A percentile compares a stretch with the other conserved stretches of the same genome.
phyloP scores from a whole-genome alignment of 2,888 invertebrate species.

The Eubasilissa splendida region DNA sequence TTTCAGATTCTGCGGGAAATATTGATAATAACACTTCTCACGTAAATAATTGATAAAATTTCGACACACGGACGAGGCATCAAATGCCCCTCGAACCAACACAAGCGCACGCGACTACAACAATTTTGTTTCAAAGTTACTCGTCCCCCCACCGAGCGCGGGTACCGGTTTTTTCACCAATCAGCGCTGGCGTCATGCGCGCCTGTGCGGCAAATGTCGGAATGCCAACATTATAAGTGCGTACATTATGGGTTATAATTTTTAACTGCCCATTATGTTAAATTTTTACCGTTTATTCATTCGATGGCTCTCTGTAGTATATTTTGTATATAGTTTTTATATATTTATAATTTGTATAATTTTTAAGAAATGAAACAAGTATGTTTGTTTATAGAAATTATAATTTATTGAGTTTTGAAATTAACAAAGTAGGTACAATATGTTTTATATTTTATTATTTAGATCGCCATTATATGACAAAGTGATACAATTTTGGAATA shows the following conservation, averaged over 20 bases:
- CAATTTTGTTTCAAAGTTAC: conserved; percentile 68
- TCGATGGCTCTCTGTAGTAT: no score
- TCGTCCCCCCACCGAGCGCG: conserved; percentile 60
- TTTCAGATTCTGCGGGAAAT: conserved; percentile 65
- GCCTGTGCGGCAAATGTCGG: conserved; percentile 50
- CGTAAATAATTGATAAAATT: conserved; percentile 60
- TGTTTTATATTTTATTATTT: no score
- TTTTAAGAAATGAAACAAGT: no score
- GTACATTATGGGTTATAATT: conserved; percentile 13
- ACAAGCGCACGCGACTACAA: conserved; percentile 47
- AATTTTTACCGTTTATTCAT: no score
- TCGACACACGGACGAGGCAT: conserved; percentile 43
- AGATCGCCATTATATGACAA: no score
- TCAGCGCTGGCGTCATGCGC: conserved; percentile 62
- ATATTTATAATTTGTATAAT: no score
- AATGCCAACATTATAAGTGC: conserved; percentile 51
- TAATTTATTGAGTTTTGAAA: no score
- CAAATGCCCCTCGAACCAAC: conserved; percentile 41
- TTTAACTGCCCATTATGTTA: no score
- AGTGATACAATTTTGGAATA: no score
- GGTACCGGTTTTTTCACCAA: conserved; percentile 59
- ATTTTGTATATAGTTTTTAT: no score
- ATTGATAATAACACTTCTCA: conserved; percentile 62
- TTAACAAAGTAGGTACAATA: no score
- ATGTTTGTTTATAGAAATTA: no score